A percentile compares a stretch with the other conserved stretches of the same genome.
phyloP scores from a whole-genome alignment of 2,113 vertebrate species.

The Electrona antarctica region DNA sequence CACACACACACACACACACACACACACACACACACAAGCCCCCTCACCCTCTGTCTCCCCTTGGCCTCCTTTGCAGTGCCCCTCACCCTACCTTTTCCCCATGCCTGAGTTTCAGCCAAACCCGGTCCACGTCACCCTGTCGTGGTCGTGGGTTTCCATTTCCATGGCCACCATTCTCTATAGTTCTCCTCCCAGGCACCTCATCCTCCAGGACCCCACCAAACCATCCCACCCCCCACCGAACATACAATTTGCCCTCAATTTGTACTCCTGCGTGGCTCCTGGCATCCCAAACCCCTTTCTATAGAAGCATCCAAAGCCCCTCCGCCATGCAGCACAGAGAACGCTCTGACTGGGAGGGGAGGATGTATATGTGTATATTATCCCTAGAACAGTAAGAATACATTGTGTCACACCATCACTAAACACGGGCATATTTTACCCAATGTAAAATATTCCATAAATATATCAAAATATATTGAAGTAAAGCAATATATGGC shows the following conservation, averaged over 20 bases:
- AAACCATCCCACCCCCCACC: slow-evolving; percentile 24
- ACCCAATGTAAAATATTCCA: no score
- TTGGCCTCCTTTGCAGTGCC: slow-evolving; percentile 44
- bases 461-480: no score
- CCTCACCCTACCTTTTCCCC: slow-evolving; percentile 28
- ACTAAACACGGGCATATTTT: no score
- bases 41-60: slow-evolving; percentile 28
- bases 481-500: no score
- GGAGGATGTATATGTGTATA: no score
- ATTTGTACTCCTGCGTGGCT: slow-evolving; percentile 31
- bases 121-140: slow-evolving; percentile 22
- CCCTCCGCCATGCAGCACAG: not conserved
- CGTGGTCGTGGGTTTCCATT: slow-evolving; percentile 33
- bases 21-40: no score
- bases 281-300: not conserved
- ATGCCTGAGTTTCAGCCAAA: slow-evolving; percentile 60
- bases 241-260: slow-evolving; percentile 40
- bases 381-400: no score
- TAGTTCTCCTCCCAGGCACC: slow-evolving; percentile 22
- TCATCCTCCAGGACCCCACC: slow-evolving; percentile 11
- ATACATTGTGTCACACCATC: no score
- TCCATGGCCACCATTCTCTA: slow-evolving; percentile 39
- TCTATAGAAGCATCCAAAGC: not conserved
- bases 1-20: no score
- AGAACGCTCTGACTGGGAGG: not conserved